phyloP scores from a whole-genome alignment of 2,113 vertebrate genomes.

The Microcebus lehilahytsara region DNA sequence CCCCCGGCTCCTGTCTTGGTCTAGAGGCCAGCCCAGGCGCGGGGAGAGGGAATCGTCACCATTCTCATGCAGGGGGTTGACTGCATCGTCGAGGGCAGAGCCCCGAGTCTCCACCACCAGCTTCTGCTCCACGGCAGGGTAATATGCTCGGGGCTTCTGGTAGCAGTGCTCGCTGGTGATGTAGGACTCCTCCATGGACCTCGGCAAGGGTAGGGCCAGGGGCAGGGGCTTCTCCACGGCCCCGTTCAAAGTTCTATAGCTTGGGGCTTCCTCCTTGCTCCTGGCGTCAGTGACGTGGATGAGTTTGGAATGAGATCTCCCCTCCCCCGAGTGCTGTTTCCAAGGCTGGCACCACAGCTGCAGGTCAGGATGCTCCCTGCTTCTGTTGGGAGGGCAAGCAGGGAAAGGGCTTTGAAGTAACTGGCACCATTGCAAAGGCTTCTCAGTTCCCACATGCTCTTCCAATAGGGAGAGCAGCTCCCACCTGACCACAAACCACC shows the following conservation, averaged over 20 bases:
- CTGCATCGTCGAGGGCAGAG: conserved; percentile 90
- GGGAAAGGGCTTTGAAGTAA: background rate
- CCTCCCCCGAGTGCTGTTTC: conserved; percentile 85
- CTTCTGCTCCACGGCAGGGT: conserved; percentile 94
- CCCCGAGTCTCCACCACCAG: conserved; percentile 94
- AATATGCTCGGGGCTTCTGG: conserved; percentile 95
- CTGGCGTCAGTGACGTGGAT: conserved; percentile 82
- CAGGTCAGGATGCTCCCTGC: conserved; percentile 92
- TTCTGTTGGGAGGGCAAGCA: conserved; percentile 83
- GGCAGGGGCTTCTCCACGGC: conserved; percentile 80
- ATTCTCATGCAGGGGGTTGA: conserved; percentile 87
- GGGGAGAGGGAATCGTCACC: conserved; percentile 88
- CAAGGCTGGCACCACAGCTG: conserved; percentile 96
- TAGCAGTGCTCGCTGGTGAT: conserved; percentile 99
- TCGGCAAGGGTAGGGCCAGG: conserved; percentile 72
- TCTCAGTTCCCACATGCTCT: background rate
- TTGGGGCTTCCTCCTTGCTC: conserved; percentile 81
- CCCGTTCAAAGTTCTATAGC: conserved; percentile 87
- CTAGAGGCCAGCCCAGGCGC: conserved; percentile 87
- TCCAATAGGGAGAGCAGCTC: background rate
- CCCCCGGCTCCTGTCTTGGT: conserved; percentile 85
- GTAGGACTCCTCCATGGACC: conserved; percentile 93
- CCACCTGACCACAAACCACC: background rate
- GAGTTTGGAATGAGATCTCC: conserved; percentile 83
- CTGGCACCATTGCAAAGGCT: background rate